phyloP scores from a whole-genome alignment of 2,797 vertebrate species.

The Chiroxiphia lanceolata region DNA sequence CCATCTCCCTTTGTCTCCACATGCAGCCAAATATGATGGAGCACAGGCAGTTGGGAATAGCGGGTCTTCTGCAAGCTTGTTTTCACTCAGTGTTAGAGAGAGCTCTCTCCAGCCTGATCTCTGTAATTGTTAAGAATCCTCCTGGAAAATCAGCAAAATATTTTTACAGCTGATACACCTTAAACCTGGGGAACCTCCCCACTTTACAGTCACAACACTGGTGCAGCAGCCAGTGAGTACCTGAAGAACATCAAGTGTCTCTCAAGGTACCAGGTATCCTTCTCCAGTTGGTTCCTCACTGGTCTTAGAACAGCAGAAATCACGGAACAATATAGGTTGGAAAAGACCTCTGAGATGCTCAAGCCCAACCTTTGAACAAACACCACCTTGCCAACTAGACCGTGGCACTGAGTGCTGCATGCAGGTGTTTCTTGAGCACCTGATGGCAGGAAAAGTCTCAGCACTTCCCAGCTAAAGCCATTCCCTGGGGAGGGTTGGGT shows the following conservation, averaged over 20 bases:
- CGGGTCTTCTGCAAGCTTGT: background rate
- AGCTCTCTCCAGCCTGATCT: background rate
- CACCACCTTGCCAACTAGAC: fast-evolving
- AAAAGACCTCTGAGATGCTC: background rate
- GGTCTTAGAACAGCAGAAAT: background rate
- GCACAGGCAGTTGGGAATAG: fast-evolving
- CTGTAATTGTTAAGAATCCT: background rate
- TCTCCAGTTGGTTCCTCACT: fast-evolving
- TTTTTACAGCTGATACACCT: background rate
- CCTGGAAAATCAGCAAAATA: background rate
- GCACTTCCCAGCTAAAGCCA: background rate
- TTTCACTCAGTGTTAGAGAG: background rate
- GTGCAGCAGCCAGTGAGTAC: background rate
- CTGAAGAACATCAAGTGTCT: background rate
- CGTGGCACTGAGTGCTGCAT: fast-evolving
- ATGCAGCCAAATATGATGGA: fast-evolving
- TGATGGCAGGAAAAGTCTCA: no score
- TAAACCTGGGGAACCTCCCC: background rate
- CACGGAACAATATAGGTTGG: background rate
- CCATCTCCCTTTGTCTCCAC: no score
- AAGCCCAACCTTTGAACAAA: background rate
- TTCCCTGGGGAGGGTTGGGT: background rate
- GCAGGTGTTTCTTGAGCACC: fast-evolving
- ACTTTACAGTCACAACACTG: fast-evolving
- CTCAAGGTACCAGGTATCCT: background rate